Evolutionary conservation across 2,797 vertebrate species (phyloP).

Genomic region (Mustela erminea): DNA sequence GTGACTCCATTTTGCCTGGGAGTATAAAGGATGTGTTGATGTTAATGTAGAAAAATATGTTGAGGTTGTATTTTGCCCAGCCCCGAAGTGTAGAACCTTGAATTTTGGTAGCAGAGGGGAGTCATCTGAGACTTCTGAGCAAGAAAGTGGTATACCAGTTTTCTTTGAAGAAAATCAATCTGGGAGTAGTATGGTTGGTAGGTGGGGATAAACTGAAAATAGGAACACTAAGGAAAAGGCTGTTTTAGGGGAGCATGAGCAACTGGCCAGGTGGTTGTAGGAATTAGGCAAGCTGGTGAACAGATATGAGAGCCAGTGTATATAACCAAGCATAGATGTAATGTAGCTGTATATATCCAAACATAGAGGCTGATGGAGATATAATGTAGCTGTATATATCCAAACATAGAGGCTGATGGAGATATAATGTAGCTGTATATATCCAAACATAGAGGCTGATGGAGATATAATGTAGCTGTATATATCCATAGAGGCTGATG

Average conservation of each 20-base stretch:
- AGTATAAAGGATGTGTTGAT: background rate
- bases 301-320: background rate
- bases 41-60: background rate
- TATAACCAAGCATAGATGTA: background rate
- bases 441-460: background rate
- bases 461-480: background rate
- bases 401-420: background rate
- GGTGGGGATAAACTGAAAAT: background rate
- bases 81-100: background rate
- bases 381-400: no score
- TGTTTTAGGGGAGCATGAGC: background rate
- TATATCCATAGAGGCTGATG: background rate
- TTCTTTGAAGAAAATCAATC: background rate
- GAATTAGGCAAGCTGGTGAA: background rate
- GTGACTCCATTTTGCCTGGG: background rate
- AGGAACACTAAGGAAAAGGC: background rate
- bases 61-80: background rate
- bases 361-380: background rate
- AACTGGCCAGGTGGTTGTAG: background rate
- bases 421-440: background rate
- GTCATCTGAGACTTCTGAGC: background rate
- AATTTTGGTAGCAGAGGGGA: background rate
- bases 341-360: background rate
- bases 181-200: background rate
- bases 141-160: background rate